Conservation (phyloP, 2,888 invertebrate species). For the Drosophila suboccidentalis region DNA sequence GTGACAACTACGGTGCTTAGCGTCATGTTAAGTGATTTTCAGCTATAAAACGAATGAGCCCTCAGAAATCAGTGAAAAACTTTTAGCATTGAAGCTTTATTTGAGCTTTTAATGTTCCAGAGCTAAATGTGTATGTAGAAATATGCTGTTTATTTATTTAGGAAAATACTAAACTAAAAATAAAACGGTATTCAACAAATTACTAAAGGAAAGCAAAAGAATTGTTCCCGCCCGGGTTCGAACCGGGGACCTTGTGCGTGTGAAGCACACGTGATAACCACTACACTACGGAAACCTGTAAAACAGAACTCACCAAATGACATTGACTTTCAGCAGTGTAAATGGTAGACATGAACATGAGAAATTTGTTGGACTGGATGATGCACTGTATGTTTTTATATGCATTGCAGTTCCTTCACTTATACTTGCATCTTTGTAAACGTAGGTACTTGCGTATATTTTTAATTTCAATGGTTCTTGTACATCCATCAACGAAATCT, state of each 20-base stretch:
- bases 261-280: constrained; percentile 85
- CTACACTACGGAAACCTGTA: constrained; percentile 83
- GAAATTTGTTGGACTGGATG: not conserved
- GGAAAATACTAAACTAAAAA: not conserved
- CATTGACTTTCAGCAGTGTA: not conserved
- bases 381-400: not conserved
- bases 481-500: constrained; percentile 46
- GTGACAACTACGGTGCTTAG: rapidly evolving
- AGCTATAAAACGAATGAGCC: not conserved
- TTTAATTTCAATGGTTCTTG: constrained; percentile 21
- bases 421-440: not conserved
- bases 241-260: constrained; percentile 85
- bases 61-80: constrained; percentile 7
- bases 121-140: not conserved
- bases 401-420: not conserved
- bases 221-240: constrained; percentile 85
- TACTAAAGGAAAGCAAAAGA: not conserved
- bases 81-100: constrained; percentile 15
- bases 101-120: constrained; percentile 8
- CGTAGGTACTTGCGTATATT: not conserved
- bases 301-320: rapidly evolving
- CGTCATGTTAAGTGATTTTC: not conserved
- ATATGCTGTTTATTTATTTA: not conserved
- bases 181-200: not conserved
- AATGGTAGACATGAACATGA: not conserved